Base-by-base conservation (phyloP, 2,888 invertebrate genomes). In the Drosophila peninsularis region DNA sequence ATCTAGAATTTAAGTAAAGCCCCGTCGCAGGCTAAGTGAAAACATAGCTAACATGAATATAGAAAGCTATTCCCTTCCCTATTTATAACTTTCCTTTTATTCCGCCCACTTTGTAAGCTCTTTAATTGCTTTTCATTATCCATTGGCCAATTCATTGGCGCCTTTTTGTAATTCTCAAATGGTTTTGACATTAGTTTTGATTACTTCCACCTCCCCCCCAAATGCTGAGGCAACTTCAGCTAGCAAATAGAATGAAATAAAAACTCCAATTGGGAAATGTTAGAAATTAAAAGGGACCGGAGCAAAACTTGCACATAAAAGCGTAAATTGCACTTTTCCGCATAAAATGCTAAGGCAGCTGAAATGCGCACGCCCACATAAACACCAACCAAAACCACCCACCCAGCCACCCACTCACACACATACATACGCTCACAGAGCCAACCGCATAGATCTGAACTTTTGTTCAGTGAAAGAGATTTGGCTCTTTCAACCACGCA, bases 241-340 rank as follows among this genome's bases (percentile, higher is more conserved):
- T 49, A 7, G 42, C 53, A 45, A 54, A 50, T 21, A 21, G 19
- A 67, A 41, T 45, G 5, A 47, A 78, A 49, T 32, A 32, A 41
- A 62, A 47, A 47, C 62, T 17, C 11, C 6, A 45, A 52, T 21
- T 45, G 30, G 11, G 54, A 57, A 66, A 55, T 49, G 49, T 17
- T 47, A 34, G 52, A 65, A 65, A 71, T 57, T 49, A 49, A 71
- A 47, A 47, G 42, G 32, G 58, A 67, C 62, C 27, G 27, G 34
- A 30, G 13, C 11, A 49, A 56, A 60, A 60, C 39, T 76, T 64
- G 54, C 65, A 68, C 60, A 47, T 42, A 54, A 68, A 74, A 71
- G 73, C 73, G 58, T 66, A 78, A 74, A 72, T 71, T 78, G 76
- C 74, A 81, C 67, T 74, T 77, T 80, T 84, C 73, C 67, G 66